Conservation (phyloP, 2,797 vertebrate species). For the Heteromormyrus szaboi region DNA sequence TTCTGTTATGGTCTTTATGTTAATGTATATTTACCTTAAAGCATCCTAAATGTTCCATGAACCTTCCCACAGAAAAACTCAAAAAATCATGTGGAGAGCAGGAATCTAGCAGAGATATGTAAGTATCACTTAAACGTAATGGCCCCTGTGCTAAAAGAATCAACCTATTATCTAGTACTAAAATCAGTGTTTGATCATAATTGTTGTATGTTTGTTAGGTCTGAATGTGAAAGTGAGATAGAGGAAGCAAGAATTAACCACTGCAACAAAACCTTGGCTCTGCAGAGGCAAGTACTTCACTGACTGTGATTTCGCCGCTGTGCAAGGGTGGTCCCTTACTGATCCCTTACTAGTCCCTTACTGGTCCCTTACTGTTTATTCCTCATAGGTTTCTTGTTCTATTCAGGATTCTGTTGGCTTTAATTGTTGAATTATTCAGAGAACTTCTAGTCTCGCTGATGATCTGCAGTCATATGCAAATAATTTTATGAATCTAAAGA, state of each 20-base stretch:
- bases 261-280: conserved; percentile 56
- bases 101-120: conserved; percentile 20
- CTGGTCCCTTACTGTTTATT: not conserved
- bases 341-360: not conserved
- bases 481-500: not conserved
- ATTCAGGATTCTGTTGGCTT: not conserved
- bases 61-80: not conserved
- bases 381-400: not conserved
- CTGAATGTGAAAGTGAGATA: conserved; percentile 52
- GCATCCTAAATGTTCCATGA: not conserved
- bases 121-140: not conserved
- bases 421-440: not conserved
- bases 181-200: not conserved
- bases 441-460: not conserved
- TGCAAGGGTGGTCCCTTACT: not conserved
- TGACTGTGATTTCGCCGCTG: not conserved
- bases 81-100: not conserved
- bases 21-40: not conserved
- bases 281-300: conserved; percentile 55
- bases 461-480: not conserved
- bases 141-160: not conserved
- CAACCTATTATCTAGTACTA: not conserved
- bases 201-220: conserved; percentile 40
- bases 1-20: not conserved
- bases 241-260: conserved; percentile 50